Percentiles rank a stretch among this genome's conserved stretches.
Evolutionary conservation across 2,888 invertebrate species (phyloP).

Genomic region (Thumatha senex): DNA sequence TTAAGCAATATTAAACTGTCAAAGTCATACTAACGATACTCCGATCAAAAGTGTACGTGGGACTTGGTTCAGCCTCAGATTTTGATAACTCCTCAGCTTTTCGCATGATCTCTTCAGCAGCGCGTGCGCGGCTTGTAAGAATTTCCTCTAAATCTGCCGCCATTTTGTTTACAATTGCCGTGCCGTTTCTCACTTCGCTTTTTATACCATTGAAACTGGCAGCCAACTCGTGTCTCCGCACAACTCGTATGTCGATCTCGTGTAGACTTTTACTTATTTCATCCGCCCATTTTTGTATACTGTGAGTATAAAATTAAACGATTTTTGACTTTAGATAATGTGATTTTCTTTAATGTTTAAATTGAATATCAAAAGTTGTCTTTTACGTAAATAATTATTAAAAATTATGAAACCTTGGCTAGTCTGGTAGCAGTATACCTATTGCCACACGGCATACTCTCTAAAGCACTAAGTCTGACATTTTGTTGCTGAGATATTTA

Average conservation of each 20-base stretch:
- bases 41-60: constrained; percentile 54
- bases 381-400: too few species aligned
- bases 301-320: constrained; percentile 23
- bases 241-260: constrained; percentile 58
- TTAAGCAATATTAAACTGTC: too few species aligned
- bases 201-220: constrained; percentile 60
- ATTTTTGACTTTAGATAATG: too few species aligned
- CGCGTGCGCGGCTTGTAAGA: constrained; percentile 52
- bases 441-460: too few species aligned
- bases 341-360: too few species aligned
- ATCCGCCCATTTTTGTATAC: constrained; percentile 66
- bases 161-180: constrained; percentile 62
- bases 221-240: constrained; percentile 54
- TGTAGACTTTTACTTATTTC: constrained; percentile 56
- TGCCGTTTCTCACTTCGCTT: constrained; percentile 58
- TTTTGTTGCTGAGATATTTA: too few species aligned
- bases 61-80: constrained; percentile 33
- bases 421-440: too few species aligned
- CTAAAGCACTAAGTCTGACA: too few species aligned
- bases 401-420: too few species aligned
- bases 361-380: too few species aligned
- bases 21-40: constrained; percentile 59
- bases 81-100: constrained; percentile 63
- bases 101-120: constrained; percentile 66
- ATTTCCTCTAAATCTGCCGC: constrained; percentile 57